A percentile compares a stretch with the other conserved stretches of the same genome.
phyloP scores from a whole-genome alignment of 2,113 vertebrate genomes.

The Brachyhypopomus gauderio region DNA sequence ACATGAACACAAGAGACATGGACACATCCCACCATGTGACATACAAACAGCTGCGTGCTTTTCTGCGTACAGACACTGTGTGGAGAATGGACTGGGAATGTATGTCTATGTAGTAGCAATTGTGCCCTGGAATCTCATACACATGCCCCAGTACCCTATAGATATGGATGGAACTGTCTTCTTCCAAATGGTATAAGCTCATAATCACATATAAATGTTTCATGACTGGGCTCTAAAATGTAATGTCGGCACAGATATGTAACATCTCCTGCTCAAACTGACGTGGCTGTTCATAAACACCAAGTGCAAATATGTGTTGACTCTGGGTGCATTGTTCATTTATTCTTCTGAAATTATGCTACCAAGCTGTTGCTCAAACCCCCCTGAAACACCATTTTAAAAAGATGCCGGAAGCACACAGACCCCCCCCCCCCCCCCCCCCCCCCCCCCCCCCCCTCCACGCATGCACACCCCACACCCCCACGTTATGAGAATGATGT shows the following conservation, averaged over 20 bases:
- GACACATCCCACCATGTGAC: background rate
- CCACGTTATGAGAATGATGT: slow-evolving; percentile 55
- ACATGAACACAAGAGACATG: background rate
- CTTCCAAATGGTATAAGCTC: background rate
- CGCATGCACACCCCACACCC: background rate
- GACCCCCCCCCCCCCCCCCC: slow-evolving; percentile 2
- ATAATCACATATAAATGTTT: too few relatives aligned
- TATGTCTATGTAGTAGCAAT: too few relatives aligned
- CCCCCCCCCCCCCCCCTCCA: background rate
- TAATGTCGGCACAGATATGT: too few relatives aligned
- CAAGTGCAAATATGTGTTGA: background rate
- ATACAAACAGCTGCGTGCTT: background rate
- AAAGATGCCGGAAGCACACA: background rate
- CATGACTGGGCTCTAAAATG: too few relatives aligned
- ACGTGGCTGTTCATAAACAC: background rate
- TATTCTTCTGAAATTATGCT: background rate
- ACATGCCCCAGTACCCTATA: too few relatives aligned
- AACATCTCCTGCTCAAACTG: too few relatives aligned
- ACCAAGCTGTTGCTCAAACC: background rate
- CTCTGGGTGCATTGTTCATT: too few relatives aligned
- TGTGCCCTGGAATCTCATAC: too few relatives aligned
- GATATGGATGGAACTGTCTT: background rate
- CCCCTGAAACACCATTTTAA: slow-evolving; percentile 6
- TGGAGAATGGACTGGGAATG: too few relatives aligned
- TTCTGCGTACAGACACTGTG: too few relatives aligned